Percentiles rank a stretch among this genome's conserved stretches.
Evolutionary conservation across 2,797 vertebrate species (phyloP).

Genomic region (Anniella stebbinsi): DNA sequence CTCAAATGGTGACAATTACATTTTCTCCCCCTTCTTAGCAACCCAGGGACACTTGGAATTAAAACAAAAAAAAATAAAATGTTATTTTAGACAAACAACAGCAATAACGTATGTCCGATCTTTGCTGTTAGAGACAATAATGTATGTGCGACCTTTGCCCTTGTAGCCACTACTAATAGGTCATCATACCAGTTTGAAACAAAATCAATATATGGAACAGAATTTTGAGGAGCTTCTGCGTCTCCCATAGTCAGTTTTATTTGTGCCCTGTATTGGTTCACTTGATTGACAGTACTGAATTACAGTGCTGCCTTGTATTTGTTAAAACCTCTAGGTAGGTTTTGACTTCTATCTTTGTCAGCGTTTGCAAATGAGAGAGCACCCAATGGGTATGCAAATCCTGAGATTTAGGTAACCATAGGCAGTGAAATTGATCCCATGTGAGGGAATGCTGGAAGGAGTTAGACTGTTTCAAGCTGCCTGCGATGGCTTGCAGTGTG

Average conservation of each 20-base stretch:
- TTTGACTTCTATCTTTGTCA: conserved; percentile 62
- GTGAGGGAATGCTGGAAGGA: background rate
- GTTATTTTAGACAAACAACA: conserved; percentile 10
- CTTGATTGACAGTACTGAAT: conserved; percentile 65
- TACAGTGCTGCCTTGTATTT: conserved; percentile 51
- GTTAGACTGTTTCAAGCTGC: background rate
- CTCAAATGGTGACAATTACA: background rate
- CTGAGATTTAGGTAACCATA: background rate
- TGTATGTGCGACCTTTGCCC: conserved; percentile 33
- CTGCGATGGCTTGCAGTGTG: background rate
- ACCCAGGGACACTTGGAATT: background rate
- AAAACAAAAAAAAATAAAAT: background rate
- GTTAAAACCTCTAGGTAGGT: conserved; percentile 35
- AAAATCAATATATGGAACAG: conserved; percentile 49
- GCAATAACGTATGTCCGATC: background rate
- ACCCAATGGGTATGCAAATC: background rate
- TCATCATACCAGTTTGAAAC: conserved; percentile 51
- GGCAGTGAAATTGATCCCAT: background rate
- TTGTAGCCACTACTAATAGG: conserved; percentile 47
- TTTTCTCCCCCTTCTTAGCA: background rate
- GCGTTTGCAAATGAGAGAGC: conserved; percentile 27
- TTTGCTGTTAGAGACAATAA: background rate
- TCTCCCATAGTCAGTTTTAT: conserved; percentile 58
- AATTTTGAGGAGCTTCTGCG: conserved; percentile 53
- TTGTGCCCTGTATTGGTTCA: conserved; percentile 63